Percentiles rank a stretch among this genome's conserved stretches.
These are phyloP conservation scores for Laterallus jamaicensis DNA, from an alignment of 2,113 vertebrate species.

Conservation along the genomic window DNA sequence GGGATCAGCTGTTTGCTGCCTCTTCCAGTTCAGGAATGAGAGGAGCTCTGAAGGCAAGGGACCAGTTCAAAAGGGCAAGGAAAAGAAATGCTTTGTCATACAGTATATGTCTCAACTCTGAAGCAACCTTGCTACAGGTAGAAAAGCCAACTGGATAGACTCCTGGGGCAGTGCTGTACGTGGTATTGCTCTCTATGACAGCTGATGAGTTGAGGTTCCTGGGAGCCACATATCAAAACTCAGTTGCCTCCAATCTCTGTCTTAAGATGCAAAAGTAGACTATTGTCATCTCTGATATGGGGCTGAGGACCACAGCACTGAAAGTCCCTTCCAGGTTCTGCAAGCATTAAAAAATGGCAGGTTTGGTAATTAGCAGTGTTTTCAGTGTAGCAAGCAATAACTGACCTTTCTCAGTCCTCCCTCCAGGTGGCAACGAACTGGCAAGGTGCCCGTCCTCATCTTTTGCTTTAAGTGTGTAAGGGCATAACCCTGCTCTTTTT, in stretches of 20 bases:
- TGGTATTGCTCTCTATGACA: background rate
- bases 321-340: background rate
- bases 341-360: background rate
- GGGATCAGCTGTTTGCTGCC: background rate
- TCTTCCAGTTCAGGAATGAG: background rate
- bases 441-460: background rate
- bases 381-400: background rate
- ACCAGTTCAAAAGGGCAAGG: background rate
- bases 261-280: background rate
- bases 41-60: background rate
- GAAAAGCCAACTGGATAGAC: background rate
- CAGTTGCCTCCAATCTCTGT: background rate
- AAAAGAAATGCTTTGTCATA: background rate
- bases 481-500: accelerated
- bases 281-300: background rate
- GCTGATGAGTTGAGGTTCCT: background rate
- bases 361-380: background rate
- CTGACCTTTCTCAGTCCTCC: background rate
- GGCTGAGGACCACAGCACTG: background rate
- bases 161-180: background rate
- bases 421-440: background rate
- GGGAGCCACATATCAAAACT: background rate
- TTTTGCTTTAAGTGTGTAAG: background rate
- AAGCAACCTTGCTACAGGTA: background rate
- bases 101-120: background rate